Conservation (phyloP, 2,888 invertebrate species). For the Deroplatys truncata region DNA sequence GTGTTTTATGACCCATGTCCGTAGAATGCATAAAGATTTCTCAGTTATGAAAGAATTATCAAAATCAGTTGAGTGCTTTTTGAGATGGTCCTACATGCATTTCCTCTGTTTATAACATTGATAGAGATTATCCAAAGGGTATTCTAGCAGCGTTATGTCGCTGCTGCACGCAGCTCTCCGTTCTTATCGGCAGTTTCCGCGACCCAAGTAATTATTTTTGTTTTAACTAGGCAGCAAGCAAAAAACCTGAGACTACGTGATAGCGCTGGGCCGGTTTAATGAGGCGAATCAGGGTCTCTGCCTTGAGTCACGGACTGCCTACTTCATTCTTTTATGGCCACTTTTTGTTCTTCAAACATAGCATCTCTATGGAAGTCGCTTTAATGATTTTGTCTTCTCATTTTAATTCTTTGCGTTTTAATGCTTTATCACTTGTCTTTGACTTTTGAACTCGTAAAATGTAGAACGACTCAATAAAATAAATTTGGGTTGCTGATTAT, state of each 20-base stretch:
- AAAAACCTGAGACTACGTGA: background rate
- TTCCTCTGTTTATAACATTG: too few species aligned
- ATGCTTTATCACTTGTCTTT: too few species aligned
- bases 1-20: too few species aligned
- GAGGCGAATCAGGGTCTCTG: background rate
- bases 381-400: background rate
- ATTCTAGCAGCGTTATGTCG: background rate
- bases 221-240: background rate
- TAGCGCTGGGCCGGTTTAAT: background rate
- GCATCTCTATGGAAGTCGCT: background rate
- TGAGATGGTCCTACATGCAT: too few species aligned
- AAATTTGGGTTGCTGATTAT: too few species aligned
- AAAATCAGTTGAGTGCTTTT: too few species aligned
- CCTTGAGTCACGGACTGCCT: background rate
- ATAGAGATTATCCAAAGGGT: too few species aligned
- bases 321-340: background rate
- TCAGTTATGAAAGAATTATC: too few species aligned
- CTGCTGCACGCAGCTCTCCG: background rate
- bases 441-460: too few species aligned
- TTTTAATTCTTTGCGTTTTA: background rate
- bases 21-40: too few species aligned
- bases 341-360: background rate
- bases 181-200: background rate
- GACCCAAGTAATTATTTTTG: background rate
- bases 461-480: too few species aligned